Base-by-base conservation (phyloP, 1,140 invertebrate genomes). In the Chelonus insularis region DNA sequence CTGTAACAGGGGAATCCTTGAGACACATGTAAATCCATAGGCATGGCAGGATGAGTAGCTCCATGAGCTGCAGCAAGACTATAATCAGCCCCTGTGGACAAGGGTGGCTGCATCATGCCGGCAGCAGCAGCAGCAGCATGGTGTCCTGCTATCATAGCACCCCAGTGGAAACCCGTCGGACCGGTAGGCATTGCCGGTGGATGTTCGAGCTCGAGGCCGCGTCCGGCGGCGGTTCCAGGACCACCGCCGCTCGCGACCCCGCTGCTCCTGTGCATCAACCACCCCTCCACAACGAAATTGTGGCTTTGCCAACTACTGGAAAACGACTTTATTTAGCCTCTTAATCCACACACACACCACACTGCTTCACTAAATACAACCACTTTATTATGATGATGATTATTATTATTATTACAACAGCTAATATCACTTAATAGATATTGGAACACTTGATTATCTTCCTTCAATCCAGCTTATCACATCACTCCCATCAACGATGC, bases 1-100 rank as follows among this genome's bases (percentile, higher is more conserved):
- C 91, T 89, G 79, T 93, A 94, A 79, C 93, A 94, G 45, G 91
- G 89, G 75, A 93, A 94, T 57, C 90, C 90, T 73, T 93, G 91
- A 8, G 91, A 89, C 72, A 93, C 90, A 81, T 94, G 91, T 56
- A 94, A 84, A 76, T 93, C 91, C 88, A 91, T 91, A 32, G 89
- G 89, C 86, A 91, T 90, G 6, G 87, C 83, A 66, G 72, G 57
- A 58, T 73, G 71, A 14, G 72, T 72, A 47, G 72, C 68, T 4
- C 72, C 72, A 65, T 85, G 84, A 66, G 80, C 77, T 58, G 82
- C 79, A 43, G 79, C 75, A 56, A 84, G 83, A 5, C 80, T 74
- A 72, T 85, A 85, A 62, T 88, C 85, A 51, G 64, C 69, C 12
- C 65, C 65, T 21, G 72, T 67, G 2, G 69, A 71, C 55, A 77